A percentile compares a stretch with the other conserved stretches of the same genome.
Evolutionary conservation across 1,140 invertebrate genomes (phyloP).

Genomic region (Eumeta japonica): DNA sequence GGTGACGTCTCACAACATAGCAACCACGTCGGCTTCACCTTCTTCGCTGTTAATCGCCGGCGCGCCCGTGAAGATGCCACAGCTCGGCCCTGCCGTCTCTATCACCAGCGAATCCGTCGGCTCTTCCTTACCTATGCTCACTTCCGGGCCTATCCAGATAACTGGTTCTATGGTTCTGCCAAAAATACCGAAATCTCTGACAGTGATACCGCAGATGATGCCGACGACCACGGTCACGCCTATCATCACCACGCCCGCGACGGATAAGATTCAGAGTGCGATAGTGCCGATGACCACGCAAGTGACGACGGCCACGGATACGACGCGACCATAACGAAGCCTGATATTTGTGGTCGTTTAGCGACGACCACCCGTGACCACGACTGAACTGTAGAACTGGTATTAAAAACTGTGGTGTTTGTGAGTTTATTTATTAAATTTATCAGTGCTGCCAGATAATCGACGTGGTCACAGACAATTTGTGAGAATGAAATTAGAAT

Average conservation of each 20-base stretch:
- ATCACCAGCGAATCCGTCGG: conserved; percentile 27
- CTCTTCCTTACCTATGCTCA: conserved; percentile 14
- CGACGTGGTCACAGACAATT: no score
- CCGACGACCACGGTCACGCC: conserved; percentile 14
- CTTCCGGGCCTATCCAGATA: conserved; percentile 10
- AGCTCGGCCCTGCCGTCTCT: conserved; percentile 27
- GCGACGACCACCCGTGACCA: conserved; percentile 14
- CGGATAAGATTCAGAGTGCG: conserved; percentile 1
- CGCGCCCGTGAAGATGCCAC: conserved; percentile 28
- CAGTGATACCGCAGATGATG: conserved; percentile 69
- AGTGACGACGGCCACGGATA: conserved; percentile 6
- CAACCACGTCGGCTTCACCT: conserved; percentile 17
- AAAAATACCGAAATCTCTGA: conserved; percentile 74
- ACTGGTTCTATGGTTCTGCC: conserved; percentile 62
- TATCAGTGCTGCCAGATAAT: conserved; percentile 12
- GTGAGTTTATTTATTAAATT: no score
- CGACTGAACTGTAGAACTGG: conserved; percentile 3
- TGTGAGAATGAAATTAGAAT: no score
- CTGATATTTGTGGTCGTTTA: conserved; percentile 33
- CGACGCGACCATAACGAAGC: conserved; percentile 38
- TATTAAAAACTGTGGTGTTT: no score
- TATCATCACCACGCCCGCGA: conserved; percentile 11
- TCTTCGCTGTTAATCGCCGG: conserved; percentile 24
- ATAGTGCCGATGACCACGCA: neutral
- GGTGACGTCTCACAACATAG: conserved; percentile 27